Evolutionary conservation across 2,888 invertebrate genomes (phyloP), one percentile per base, ranked within the genome.

Genomic region (Morpho achilles): DNA sequence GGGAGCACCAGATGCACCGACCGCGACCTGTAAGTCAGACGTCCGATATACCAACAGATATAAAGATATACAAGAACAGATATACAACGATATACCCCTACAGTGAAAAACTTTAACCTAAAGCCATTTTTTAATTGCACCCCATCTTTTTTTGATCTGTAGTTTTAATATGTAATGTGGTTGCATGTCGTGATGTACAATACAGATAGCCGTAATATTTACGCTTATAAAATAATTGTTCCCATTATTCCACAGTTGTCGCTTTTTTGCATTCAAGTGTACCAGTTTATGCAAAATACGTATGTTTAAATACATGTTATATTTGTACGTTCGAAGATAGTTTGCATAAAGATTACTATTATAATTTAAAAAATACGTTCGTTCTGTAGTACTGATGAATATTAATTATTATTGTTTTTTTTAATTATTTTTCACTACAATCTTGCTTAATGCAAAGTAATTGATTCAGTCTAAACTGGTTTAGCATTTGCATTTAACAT

Each of bases 151-250:
- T 32, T 32, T 32, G 32, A 32, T 32, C 32, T 32, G 32, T 32
- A 5, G 32, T 5, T 32, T 32, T 5, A 32, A 32, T 32, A 32
- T 32, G 32, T 32, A 16, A 16, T 54, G 59, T 58, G 48, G 51
- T 59, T 49, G 57, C 60, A 59, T 57, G 59, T 41, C 59, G 55
- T 50, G 60, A 60, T 50, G 60, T 56, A 57, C 56, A 62, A n/a
- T 51, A 62, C 45, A 58, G 53, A 63, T 60, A 54, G 40, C 50
- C 45, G 58, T 58, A 52, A 53, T 61, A 61, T 56, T 56, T 61
- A 59, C 51, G 54, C 52, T 58, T 61, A 53, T 50, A 60, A 60
- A 54, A 59, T 47, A 54, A 59, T 56, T 59, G 51, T 56, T 56
- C 59, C 59, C 45, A 50, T 59, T 58, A 58, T 52, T 44, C 54